phyloP scores from a whole-genome alignment of 2,888 invertebrate genomes.

The Hydriomena furcata region DNA sequence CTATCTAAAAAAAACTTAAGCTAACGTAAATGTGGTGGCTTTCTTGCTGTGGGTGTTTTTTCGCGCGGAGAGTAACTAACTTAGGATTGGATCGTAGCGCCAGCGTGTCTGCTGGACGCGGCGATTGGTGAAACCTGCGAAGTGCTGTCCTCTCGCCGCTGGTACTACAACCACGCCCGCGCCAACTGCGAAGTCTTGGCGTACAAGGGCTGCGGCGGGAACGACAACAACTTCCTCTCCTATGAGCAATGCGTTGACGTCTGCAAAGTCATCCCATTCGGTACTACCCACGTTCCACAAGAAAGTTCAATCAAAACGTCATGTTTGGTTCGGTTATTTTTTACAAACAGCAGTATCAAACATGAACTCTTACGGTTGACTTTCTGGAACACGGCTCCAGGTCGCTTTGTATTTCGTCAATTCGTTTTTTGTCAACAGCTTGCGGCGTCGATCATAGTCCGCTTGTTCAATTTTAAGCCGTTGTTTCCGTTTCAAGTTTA shows the following conservation, averaged over 20 bases:
- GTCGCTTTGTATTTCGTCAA: slow-evolving; percentile 21
- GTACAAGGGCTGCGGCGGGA: slow-evolving; percentile 94
- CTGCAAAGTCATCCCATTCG: slow-evolving; percentile 48
- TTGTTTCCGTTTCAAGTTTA: slow-evolving; percentile 5
- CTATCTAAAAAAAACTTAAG: slow-evolving; percentile 3
- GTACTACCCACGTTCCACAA: slow-evolving; percentile 37
- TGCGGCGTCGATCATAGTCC: slow-evolving; percentile 12
- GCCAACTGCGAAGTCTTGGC: slow-evolving; percentile 91
- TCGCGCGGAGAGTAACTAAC: slow-evolving; percentile 35
- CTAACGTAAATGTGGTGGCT: neutral
- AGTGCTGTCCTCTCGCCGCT: slow-evolving; percentile 81
- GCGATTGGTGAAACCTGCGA: slow-evolving; percentile 48
- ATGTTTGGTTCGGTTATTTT: neutral
- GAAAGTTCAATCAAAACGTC: slow-evolving; percentile 1
- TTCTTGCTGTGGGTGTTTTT: neutral
- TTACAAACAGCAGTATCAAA: neutral
- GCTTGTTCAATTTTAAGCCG: slow-evolving; percentile 7
- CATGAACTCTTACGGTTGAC: neutral
- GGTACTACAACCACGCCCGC: slow-evolving; percentile 87
- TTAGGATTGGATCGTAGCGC: slow-evolving; percentile 52
- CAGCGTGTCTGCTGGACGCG: slow-evolving; percentile 60
- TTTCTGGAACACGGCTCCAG: slow-evolving; percentile 4
- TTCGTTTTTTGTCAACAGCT: slow-evolving; percentile 22
- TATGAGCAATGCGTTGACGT: slow-evolving; percentile 85
- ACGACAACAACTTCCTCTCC: slow-evolving; percentile 92